These are phyloP conservation scores for Ditylenchus weischeri DNA, from an alignment of 2,888 invertebrate genomes.

Conservation along the genomic window DNA sequence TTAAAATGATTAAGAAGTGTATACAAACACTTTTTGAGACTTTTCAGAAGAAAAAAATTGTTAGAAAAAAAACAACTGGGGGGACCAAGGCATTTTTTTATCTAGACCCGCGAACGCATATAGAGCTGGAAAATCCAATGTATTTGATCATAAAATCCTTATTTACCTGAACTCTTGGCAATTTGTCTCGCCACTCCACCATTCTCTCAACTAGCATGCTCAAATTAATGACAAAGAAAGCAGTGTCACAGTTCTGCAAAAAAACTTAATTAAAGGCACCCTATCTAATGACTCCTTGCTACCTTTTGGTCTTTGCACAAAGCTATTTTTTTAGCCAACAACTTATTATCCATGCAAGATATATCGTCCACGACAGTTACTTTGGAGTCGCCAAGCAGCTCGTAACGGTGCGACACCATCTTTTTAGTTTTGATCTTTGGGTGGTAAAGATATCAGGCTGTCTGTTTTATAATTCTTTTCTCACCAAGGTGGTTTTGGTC, in stretches of 20 bases:
- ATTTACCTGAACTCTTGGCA: slow-evolving; percentile 7
- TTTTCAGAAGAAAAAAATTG: too few relatives aligned
- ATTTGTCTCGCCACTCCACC: neutral
- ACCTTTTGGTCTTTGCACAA: slow-evolving; percentile 8
- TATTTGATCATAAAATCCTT: too few relatives aligned
- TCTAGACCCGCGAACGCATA: too few relatives aligned
- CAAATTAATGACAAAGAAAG: slow-evolving; percentile 22
- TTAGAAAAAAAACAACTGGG: too few relatives aligned
- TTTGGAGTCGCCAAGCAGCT: slow-evolving; percentile 9
- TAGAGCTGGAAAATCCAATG: too few relatives aligned
- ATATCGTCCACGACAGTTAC: neutral
- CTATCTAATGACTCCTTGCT: neutral
- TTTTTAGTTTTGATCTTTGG: too few relatives aligned
- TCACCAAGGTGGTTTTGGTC: slow-evolving; percentile 16
- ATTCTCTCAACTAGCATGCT: slow-evolving; percentile 16
- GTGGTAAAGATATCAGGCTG: neutral
- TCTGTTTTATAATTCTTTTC: neutral
- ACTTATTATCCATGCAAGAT: neutral
- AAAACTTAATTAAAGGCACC: neutral
- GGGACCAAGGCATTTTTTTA: too few relatives aligned
- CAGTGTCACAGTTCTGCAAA: slow-evolving; percentile 17
- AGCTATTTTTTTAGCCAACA: slow-evolving; percentile 7
- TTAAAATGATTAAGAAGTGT: too few relatives aligned
- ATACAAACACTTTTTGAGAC: too few relatives aligned
- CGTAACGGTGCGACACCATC: neutral